Conservation (phyloP, 23 tunicate genomes). For the Styela plicata region DNA sequence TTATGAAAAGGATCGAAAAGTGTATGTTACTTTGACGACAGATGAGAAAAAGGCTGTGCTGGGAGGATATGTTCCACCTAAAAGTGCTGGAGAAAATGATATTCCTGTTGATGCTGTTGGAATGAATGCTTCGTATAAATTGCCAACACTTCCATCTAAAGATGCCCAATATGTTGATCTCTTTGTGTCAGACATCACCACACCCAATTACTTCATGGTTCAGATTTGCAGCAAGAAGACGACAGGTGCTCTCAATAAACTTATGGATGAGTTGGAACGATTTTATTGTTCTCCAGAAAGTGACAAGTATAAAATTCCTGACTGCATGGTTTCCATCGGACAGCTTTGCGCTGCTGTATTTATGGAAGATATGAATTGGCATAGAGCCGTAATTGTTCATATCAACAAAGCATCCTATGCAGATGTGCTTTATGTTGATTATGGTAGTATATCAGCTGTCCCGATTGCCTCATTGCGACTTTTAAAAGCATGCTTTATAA, state of each 20-base stretch:
- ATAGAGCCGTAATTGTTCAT: conserved; percentile 51
- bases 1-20: neutral
- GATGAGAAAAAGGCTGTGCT: neutral
- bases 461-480: conserved; percentile 43
- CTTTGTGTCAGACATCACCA: conserved; percentile 48
- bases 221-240: conserved; percentile 57
- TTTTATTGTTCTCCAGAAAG: conserved; percentile 49
- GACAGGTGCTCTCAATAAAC: conserved; percentile 57
- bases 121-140: conserved; percentile 31
- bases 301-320: conserved; percentile 60
- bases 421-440: conserved; percentile 65
- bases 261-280: conserved; percentile 78
- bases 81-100: neutral
- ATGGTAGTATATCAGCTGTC: conserved; percentile 68
- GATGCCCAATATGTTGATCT: conserved; percentile 49
- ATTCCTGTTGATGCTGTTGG: conserved; percentile 78
- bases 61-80: neutral
- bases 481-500: conserved; percentile 33
- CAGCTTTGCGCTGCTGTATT: conserved; percentile 65
- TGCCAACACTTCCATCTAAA: conserved; percentile 35
- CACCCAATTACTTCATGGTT: conserved; percentile 52
- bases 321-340: conserved; percentile 38
- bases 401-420: conserved; percentile 49
- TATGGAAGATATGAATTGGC: conserved; percentile 79
- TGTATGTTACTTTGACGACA: neutral